phyloP scores from a whole-genome alignment of 2,797 vertebrate species.

The Crenuchus spilurus region DNA sequence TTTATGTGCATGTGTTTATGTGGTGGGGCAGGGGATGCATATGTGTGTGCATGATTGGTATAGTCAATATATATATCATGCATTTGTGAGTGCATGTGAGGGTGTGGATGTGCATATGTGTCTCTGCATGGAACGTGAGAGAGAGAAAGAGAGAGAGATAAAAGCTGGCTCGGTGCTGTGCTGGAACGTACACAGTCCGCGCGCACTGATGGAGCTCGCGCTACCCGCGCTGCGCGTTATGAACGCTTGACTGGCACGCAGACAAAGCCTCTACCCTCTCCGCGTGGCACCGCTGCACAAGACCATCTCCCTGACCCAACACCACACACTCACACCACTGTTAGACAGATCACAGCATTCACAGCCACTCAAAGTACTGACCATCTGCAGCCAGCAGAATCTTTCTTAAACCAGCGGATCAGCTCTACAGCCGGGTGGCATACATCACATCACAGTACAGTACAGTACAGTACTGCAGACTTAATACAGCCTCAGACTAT shows the following conservation, averaged over 20 bases:
- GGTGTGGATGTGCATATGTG: neutral
- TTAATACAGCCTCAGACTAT: too few species aligned
- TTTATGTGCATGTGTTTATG: too few species aligned
- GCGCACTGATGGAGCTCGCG: conserved; percentile 22
- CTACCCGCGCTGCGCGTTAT: conserved; percentile 23
- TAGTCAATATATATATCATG: too few species aligned
- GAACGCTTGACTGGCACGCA: conserved; percentile 48
- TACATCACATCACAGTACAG: neutral
- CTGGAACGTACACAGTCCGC: conserved; percentile 7
- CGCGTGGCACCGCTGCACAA: neutral
- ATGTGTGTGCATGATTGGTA: too few species aligned
- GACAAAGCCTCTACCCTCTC: conserved; percentile 43
- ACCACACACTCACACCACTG: too few species aligned
- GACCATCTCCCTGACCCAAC: neutral
- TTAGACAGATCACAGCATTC: neutral
- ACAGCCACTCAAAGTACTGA: neutral
- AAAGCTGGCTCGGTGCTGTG: neutral
- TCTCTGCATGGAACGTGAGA: neutral
- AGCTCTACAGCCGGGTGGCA: too few species aligned
- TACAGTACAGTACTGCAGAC: too few species aligned
- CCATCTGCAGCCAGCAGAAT: too few species aligned
- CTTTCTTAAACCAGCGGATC: too few species aligned
- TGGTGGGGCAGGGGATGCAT: too few species aligned
- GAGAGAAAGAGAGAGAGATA: too few species aligned
- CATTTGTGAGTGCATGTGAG: neutral